Base-by-base conservation (phyloP, 2,797 vertebrate genomes). In the Somateria mollissima region DNA sequence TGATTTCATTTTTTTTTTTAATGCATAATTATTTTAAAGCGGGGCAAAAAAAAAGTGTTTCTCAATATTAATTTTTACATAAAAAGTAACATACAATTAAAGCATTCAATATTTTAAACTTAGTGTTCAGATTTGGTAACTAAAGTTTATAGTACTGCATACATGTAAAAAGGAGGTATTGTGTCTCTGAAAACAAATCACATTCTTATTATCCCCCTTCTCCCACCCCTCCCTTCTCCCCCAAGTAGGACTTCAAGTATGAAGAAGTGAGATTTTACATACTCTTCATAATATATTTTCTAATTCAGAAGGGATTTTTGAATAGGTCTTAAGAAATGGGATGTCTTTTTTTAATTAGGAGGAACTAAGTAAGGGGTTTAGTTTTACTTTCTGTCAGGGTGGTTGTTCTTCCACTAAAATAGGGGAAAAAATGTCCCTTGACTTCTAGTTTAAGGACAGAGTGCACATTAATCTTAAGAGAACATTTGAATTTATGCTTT, bases 181-280 rank as follows among this genome's bases (percentile, higher is more conserved):
- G 8, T 34, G 2, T 27, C 10, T 71, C 76, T 24, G 19, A 74
- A 80, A 62, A 6, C 4, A n/a, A 4, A 5, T 34, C 56, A 7
- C 5, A 6, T 21, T 70, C 66, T 67, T 71, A 5, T 21, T 65
- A 10, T 12, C 18, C 37, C 37, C 37, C 27, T 41, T 41, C 37
- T 43, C 28, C 39, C 25, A 49, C 12, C 1, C 1, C 65, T n/a
- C 21, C 69, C 53, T 2, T 9, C 27, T 1, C 14, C 5, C 2
- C 13, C 13, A 5, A 32, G 20, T 5, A 57, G 16, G 25, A 57
- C 11, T 66, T 74, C 2, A 61, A 4, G 16, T n/a, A 27, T 18
- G 37, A 81, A 64, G 18, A 84, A 60, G 34, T 36, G 22, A 21
- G 64, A 8, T 30, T 47, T 74, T 34, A 37, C 4, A 6, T 21